phyloP scores from a whole-genome alignment of 2,113 vertebrate genomes.

The Channa argus region DNA sequence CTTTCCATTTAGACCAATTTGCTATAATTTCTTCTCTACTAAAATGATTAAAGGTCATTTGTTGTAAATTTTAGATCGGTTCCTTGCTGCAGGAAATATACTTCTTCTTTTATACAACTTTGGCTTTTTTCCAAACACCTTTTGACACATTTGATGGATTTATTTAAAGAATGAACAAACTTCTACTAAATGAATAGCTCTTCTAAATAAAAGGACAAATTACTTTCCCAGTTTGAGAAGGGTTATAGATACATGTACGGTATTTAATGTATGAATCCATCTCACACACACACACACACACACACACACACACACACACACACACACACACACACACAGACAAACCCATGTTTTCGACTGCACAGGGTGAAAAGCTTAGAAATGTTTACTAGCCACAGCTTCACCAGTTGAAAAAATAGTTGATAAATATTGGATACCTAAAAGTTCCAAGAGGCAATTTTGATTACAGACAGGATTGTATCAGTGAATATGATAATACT shows the following conservation, averaged over 20 bases:
- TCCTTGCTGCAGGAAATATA: constrained; percentile 46
- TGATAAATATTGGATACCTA: background rate
- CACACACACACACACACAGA: no score
- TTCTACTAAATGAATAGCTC: constrained; percentile 3
- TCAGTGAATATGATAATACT: constrained; percentile 35
- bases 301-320: no score
- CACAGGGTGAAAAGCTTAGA: background rate
- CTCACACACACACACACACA: no score
- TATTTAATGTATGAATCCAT: no score
- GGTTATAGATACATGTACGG: background rate
- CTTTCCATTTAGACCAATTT: constrained; percentile 37
- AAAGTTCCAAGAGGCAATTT: constrained; percentile 40
- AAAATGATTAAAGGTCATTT: constrained; percentile 30
- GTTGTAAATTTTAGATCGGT: constrained; percentile 55
- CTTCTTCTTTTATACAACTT: constrained; percentile 1
- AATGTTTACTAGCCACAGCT: background rate
- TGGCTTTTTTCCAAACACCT: constrained; percentile 10
- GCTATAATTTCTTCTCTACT: constrained; percentile 26
- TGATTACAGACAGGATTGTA: constrained; percentile 36
- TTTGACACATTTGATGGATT: constrained; percentile 11
- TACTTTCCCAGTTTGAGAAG: constrained; percentile 8
- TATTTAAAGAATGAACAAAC: constrained; percentile 21
- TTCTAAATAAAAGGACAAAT: background rate
- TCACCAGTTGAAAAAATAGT: no score
- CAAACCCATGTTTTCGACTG: background rate